Evolutionary conservation across 2,113 vertebrate species (phyloP), one percentile per base, ranked within the genome.

Genomic region (Tupaia chinensis): DNA sequence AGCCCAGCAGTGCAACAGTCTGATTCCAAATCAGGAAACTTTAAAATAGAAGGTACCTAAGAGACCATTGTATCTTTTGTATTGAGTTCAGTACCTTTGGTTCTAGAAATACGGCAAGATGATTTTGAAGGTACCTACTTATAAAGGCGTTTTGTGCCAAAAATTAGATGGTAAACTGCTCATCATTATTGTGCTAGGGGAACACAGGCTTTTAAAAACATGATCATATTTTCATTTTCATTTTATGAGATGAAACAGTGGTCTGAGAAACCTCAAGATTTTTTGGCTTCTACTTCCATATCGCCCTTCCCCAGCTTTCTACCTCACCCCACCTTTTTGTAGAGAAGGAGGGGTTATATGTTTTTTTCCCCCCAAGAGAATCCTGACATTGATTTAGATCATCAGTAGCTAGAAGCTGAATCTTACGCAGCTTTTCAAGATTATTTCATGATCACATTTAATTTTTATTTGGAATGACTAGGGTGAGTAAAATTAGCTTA

Each of bases 401-500:
- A 22, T 29, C 56, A 83, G 34, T 22, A 79, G 13, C 72, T 20
- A 2, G 61, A 60, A 72, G 20, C 9, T 74, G 32, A 70, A 69
- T 94, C 27, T 53, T 27, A 56, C 56, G 27, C 3, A 17, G 53
- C 1, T 81, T 77, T 77, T 92, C 10, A 63, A 70, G n/a, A 53
- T 78, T 78, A 82, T 74, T 82, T 13, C 23, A 60, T 54, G 44
- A 80, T 60, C 23, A 23, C 32, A 54, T 61, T 29, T 87, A 73
- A 65, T 69, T 94, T 87, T 69, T 74, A n/a, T 84, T 54, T 96
- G 63, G 32, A 89, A 88, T 91, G 69, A 34, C 29, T n/a, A 80
- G 29, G 13, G 13, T 69, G 56, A 88, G 17, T 54, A 82, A 90
- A 68, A 91, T 87, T 91, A 65, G 17, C 82, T 87, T 93, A 44